A percentile compares a stretch with the other conserved stretches of the same genome.
These are phyloP conservation scores for Pholis gunnellus DNA, from an alignment of 2,113 vertebrate species.

Conservation along the genomic window DNA sequence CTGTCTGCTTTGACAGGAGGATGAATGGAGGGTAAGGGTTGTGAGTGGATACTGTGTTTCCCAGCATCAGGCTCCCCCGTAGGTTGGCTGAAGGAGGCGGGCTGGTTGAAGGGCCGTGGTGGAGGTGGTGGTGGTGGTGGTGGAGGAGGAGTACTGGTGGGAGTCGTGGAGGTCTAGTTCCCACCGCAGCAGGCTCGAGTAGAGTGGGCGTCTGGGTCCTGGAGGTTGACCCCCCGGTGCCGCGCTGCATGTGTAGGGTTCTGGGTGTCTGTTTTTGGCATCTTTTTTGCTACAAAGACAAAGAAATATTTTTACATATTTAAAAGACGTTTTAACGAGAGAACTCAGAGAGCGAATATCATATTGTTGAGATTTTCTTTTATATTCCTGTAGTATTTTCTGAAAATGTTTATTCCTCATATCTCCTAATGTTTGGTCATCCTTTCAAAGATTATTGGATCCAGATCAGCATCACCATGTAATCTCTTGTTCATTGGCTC, in stretches of 20 bases:
- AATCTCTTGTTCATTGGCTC: no score
- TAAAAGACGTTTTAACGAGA: not conserved
- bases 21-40: conserved; percentile 38
- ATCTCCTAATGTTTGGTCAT: not conserved
- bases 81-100: conserved; percentile 45
- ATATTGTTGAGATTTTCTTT: not conserved
- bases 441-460: not conserved
- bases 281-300: conserved; percentile 85
- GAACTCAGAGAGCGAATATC: not conserved
- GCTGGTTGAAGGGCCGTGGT: conserved; percentile 47
- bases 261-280: conserved; percentile 90
- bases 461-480: not conserved
- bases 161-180: conserved; percentile 75
- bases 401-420: not conserved
- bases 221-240: conserved; percentile 87
- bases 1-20: conserved; percentile 51
- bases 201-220: conserved; percentile 86
- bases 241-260: conserved; percentile 87
- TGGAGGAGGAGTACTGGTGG: conserved; percentile 22
- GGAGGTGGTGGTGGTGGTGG: conserved; percentile 33
- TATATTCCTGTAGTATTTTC: no score
- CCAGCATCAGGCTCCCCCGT: conserved; percentile 5
- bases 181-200: conserved; percentile 85
- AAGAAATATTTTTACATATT: not conserved
- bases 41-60: conserved; percentile 40